A percentile compares a stretch with the other conserved stretches of the same genome.
phyloP scores from a whole-genome alignment of 1,140 invertebrate genomes.

The Heliconius congener region DNA sequence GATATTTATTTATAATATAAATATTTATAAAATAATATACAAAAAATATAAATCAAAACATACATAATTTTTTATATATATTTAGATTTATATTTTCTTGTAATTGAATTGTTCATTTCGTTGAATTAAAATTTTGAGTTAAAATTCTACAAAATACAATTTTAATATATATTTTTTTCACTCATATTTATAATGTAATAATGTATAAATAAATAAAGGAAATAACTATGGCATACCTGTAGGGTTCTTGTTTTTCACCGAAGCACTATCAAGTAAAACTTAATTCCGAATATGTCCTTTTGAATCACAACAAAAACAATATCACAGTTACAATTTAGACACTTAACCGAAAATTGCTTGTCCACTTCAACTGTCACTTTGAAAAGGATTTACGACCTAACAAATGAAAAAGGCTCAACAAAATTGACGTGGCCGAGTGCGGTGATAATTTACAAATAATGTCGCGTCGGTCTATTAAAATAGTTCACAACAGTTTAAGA shows the following conservation, averaged over 20 bases:
- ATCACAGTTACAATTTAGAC: slow-evolving; percentile 57
- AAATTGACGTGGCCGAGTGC: background rate
- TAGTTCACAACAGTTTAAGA: slow-evolving; percentile 21
- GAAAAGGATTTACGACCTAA: slow-evolving; percentile 40
- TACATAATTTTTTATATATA: too few relatives aligned
- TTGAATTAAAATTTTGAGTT: too few relatives aligned
- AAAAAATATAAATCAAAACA: too few relatives aligned
- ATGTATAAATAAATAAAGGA: background rate
- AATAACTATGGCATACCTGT: slow-evolving; percentile 36
- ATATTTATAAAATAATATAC: too few relatives aligned
- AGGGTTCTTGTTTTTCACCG: slow-evolving; percentile 7
- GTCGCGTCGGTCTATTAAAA: slow-evolving; percentile 18
- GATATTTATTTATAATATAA: too few relatives aligned
- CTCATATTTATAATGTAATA: background rate
- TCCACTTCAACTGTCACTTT: slow-evolving; percentile 67
- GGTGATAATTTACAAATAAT: slow-evolving; percentile 23
- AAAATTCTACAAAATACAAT: too few relatives aligned
- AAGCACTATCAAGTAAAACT: slow-evolving; percentile 31
- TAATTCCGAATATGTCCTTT: slow-evolving; percentile 32
- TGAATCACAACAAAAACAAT: slow-evolving; percentile 45
- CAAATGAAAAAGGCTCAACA: slow-evolving; percentile 27
- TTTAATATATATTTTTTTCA: background rate
- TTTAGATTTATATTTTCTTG: too few relatives aligned
- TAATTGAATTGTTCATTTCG: too few relatives aligned
- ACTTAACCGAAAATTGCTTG: slow-evolving; percentile 53